These are phyloP conservation scores for Tipula lateralis DNA, from an alignment of 2,888 invertebrate species.

Conservation along the genomic window DNA sequence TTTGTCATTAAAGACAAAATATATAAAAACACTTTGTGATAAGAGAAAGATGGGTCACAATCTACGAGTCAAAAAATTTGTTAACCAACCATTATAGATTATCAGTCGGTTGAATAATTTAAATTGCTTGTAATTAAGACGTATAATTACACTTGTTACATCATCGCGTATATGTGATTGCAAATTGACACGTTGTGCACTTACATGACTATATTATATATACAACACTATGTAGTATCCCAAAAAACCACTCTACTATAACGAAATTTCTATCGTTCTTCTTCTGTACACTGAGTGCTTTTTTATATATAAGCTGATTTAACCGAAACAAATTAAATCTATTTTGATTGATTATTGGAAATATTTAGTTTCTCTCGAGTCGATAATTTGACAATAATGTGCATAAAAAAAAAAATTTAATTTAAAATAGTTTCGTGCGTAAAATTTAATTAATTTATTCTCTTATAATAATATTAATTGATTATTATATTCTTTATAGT, in stretches of 20 bases:
- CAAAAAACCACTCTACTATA: background rate
- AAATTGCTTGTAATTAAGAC: background rate
- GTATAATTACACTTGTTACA: background rate
- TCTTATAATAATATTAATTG: background rate
- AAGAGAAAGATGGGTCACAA: background rate
- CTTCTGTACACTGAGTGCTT: no score
- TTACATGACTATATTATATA: background rate
- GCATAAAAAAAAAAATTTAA: constrained; percentile 12
- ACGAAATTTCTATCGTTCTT: background rate
- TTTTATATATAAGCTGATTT: background rate
- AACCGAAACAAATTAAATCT: background rate
- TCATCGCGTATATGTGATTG: background rate
- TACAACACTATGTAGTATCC: background rate
- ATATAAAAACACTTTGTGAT: background rate
- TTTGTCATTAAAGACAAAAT: background rate
- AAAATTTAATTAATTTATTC: background rate
- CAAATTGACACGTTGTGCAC: background rate
- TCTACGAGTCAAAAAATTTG: background rate
- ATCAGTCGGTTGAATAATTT: constrained; percentile 8
- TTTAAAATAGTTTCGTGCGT: constrained; percentile 1
- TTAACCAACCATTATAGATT: background rate
- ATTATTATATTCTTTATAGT: background rate
- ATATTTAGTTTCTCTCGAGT: background rate
- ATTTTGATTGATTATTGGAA: constrained; percentile 24
- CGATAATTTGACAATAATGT: constrained; percentile 19